Conservation (phyloP, 2,888 invertebrate genomes). For the Pogonocherus hispidulus region DNA sequence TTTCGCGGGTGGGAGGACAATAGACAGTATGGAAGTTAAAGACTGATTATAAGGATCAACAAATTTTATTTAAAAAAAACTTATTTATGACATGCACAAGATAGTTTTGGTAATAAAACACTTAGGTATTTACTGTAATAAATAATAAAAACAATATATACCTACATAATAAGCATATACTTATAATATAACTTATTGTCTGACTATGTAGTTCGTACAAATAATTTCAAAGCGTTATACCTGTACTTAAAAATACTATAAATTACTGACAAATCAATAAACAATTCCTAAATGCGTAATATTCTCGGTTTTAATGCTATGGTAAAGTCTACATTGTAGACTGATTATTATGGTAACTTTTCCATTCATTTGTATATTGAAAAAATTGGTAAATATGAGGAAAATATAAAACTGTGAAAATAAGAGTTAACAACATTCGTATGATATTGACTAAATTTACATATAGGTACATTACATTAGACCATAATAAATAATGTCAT, state of each 20-base stretch:
- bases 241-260: neutral
- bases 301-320: neutral
- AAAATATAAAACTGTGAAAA: too few species aligned
- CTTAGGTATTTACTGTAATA: slow-evolving; percentile 8
- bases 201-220: slow-evolving; percentile 18
- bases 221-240: neutral
- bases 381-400: too few species aligned
- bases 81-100: slow-evolving; percentile 15
- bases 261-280: slow-evolving; percentile 11
- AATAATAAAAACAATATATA: slow-evolving; percentile 14
- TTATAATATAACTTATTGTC: slow-evolving; percentile 27
- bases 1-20: too few species aligned
- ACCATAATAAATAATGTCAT: too few species aligned
- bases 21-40: too few species aligned
- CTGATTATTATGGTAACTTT: too few species aligned
- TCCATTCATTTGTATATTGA: too few species aligned
- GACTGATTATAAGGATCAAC: slow-evolving; percentile 9
- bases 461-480: too few species aligned
- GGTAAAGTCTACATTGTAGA: too few species aligned
- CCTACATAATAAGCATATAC: neutral
- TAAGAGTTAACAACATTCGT: too few species aligned
- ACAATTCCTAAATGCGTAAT: slow-evolving; percentile 14
- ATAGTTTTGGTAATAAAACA: slow-evolving; percentile 14
- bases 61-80: slow-evolving; percentile 31
- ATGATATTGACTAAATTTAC: too few species aligned